Conservation (phyloP, 2,113 vertebrate species). For the Pipra filicauda region DNA sequence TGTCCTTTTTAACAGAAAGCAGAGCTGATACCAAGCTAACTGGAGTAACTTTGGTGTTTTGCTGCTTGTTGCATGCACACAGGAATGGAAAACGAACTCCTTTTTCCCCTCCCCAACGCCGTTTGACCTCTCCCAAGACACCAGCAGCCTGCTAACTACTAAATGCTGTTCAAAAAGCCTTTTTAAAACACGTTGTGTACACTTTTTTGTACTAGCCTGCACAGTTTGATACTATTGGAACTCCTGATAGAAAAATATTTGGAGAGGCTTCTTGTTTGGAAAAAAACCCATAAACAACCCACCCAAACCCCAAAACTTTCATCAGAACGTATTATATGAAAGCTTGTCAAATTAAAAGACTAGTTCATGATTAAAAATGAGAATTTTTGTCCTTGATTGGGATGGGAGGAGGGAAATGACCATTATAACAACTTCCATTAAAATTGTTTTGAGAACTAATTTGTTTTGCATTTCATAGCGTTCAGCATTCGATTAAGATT, state of each 20-base stretch:
- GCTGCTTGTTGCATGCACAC: slow-evolving; percentile 97
- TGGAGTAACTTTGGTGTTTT: slow-evolving; percentile 88
- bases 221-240: slow-evolving; percentile 68
- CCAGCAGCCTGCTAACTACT: slow-evolving; percentile 86
- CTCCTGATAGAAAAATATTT: slow-evolving; percentile 40
- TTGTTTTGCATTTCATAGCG: slow-evolving; percentile 67
- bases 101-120: slow-evolving; percentile 83
- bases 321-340: slow-evolving; percentile 44
- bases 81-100: slow-evolving; percentile 88
- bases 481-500: slow-evolving; percentile 55
- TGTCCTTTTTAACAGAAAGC: slow-evolving; percentile 83
- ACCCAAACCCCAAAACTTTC: not conserved
- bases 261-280: slow-evolving; percentile 70
- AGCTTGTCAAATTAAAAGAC: slow-evolving; percentile 47
- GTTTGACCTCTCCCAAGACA: slow-evolving; percentile 87
- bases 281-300: not conserved
- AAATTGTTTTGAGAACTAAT: slow-evolving; percentile 67
- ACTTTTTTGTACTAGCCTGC: slow-evolving; percentile 62
- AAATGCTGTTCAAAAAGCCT: slow-evolving; percentile 75
- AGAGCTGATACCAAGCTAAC: slow-evolving; percentile 86
- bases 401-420: slow-evolving; percentile 31
- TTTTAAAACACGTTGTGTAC: slow-evolving; percentile 61
- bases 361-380: not conserved
- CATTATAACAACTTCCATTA: slow-evolving; percentile 54
- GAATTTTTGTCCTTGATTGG: slow-evolving; percentile 43